Evolutionary conservation across 2,113 vertebrate species (phyloP), one percentile per base, ranked within the genome.

Genomic region (Azemiops feae): DNA sequence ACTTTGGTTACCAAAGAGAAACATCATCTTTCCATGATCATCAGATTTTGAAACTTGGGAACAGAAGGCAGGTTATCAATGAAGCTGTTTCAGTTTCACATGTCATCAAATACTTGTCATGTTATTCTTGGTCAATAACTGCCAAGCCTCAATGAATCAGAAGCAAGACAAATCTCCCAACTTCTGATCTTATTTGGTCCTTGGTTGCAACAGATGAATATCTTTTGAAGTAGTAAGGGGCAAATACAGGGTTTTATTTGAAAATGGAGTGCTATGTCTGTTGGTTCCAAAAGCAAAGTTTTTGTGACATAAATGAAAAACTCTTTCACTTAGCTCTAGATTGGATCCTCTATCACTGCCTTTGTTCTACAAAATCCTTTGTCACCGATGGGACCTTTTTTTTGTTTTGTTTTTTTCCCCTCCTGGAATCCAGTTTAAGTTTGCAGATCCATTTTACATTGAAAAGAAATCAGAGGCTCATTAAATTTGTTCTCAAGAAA

Each of bases 231-330:
- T 43, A 64, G 10, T 43, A 88, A 50, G 57, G 85, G 85, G 22
- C 18, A 58, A 88, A 88, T 52, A 27, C n/a, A 25, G 43, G 88
- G n/a, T 86, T 89, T 90, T 92, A 74, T 27, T 92, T 89, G 86
- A 89, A 92, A 55, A 47, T 27, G 45, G 16, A 89, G 23, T 86
- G 74, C n/a, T 16, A 52, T 50, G 18, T 85, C 69, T 93, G 8
- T 30, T 52, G 88, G 64, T 64, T 81, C 74, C 18, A 39, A 69
- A 88, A 64, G 23, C 25, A 52, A 27, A 87, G 69, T 45, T 93
- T 93, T 90, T 90, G 69, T 89, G 88, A 90, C 88, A 90, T 52
- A 57, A 53, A 52, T 90, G 53, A 86, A 93, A 88, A 93, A 93
- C 74, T 53, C 60, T 86, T 90, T 58, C 88, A 93, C 53, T 93